Conservation (phyloP, 2,113 vertebrate genomes). For the Turnix velox region DNA sequence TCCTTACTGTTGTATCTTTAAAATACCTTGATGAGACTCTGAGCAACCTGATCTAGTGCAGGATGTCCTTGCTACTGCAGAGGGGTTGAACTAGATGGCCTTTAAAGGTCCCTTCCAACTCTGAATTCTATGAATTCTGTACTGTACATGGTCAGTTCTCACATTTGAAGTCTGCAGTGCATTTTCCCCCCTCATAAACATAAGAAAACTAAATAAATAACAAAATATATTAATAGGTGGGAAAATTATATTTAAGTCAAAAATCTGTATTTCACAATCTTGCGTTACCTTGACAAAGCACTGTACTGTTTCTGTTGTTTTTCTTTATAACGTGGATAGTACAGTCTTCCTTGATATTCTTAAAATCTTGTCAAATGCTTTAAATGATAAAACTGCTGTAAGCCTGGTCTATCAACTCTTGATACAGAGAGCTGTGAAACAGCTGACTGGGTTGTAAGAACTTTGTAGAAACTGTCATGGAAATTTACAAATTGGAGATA, state of each 20-base stretch:
- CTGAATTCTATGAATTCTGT: too few relatives aligned
- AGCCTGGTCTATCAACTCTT: neutral
- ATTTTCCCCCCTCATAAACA: neutral
- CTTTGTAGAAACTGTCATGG: neutral
- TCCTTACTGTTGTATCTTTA: neutral
- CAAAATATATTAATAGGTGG: neutral
- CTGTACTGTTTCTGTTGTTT: neutral
- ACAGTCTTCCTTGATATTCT: neutral
- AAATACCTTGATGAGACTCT: neutral
- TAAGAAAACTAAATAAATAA: neutral
- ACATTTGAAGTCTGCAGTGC: neutral
- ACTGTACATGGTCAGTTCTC: neutral
- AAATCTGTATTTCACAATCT: neutral
- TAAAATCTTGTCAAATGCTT: neutral
- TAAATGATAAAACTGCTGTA: neutral
- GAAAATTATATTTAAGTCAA: neutral
- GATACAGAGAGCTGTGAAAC: neutral
- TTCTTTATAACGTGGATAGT: neutral
- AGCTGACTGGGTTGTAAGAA: neutral
- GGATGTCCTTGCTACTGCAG: too few relatives aligned
- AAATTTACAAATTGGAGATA: neutral
- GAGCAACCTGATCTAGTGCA: too few relatives aligned
- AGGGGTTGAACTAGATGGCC: too few relatives aligned
- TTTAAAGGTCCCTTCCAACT: too few relatives aligned
- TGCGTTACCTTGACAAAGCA: neutral